Percentiles rank a stretch among this genome's conserved stretches.
Evolutionary conservation across 2,797 vertebrate species (phyloP).

Genomic region (Scarus forsteni): DNA sequence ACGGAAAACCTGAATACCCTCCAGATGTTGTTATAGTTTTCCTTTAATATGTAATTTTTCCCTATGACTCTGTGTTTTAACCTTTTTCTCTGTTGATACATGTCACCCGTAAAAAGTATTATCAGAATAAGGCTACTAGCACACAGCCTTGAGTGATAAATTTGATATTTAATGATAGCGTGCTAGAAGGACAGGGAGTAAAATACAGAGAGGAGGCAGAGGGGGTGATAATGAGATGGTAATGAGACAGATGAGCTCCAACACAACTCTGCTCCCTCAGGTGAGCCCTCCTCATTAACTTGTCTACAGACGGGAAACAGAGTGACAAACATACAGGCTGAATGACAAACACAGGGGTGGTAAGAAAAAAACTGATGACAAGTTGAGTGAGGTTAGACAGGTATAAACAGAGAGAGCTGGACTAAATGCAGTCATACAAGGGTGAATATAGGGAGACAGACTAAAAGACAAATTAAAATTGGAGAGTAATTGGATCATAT

Average conservation of each 20-base stretch:
- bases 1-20: too few species aligned
- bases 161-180: slow-evolving; percentile 56
- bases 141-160: slow-evolving; percentile 15
- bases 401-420: background rate
- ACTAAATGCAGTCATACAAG: slow-evolving; percentile 11
- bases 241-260: slow-evolving; percentile 76
- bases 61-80: background rate
- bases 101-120: background rate
- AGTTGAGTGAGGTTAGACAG: slow-evolving; percentile 5
- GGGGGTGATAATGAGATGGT: slow-evolving; percentile 76
- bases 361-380: slow-evolving; percentile 5
- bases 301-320: slow-evolving; percentile 53
- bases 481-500: slow-evolving; percentile 1
- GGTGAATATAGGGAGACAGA: slow-evolving; percentile 3
- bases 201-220: slow-evolving; percentile 44
- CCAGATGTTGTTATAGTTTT: too few species aligned
- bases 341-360: slow-evolving; percentile 34
- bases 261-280: slow-evolving; percentile 72
- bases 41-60: background rate
- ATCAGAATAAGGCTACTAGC: background rate
- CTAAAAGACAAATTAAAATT: background rate
- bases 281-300: slow-evolving; percentile 76
- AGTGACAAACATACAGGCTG: slow-evolving; percentile 54
- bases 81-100: background rate
- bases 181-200: slow-evolving; percentile 28